Evolutionary conservation across 2,888 invertebrate species (phyloP).

Genomic region (Leptopterna dolabrata): DNA sequence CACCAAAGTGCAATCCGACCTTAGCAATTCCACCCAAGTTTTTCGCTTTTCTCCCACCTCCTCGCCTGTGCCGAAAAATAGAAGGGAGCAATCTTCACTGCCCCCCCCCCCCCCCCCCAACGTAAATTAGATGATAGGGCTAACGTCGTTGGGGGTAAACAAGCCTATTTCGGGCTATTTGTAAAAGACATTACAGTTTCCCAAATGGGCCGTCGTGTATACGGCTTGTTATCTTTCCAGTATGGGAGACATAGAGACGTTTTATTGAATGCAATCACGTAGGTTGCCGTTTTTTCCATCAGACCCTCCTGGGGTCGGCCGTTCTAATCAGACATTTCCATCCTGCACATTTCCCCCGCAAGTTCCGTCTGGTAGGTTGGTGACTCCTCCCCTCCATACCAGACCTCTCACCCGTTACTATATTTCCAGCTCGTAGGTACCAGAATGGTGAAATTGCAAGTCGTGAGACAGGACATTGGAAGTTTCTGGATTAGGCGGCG

Average conservation of each 20-base stretch:
- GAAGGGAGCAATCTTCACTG: background rate
- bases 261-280: conserved; percentile 24
- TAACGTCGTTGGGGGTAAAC: conserved; percentile 28
- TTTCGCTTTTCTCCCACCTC: background rate
- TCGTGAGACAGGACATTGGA: too few relatives aligned
- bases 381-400: too few relatives aligned
- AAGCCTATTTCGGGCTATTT: conserved; percentile 38
- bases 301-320: background rate
- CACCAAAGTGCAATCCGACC: background rate
- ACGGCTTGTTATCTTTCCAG: conserved; percentile 37
- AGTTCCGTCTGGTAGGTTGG: too few relatives aligned
- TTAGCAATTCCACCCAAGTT: background rate
- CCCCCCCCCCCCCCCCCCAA: background rate
- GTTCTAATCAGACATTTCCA: too few relatives aligned
- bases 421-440: too few relatives aligned
- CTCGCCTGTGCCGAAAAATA: background rate
- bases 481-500: too few relatives aligned
- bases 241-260: conserved; percentile 15
- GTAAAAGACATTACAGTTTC: conserved; percentile 35
- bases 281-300: background rate
- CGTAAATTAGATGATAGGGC: conserved; percentile 14
- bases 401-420: too few relatives aligned
- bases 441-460: too few relatives aligned
- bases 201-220: background rate
- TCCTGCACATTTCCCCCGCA: background rate